Evolutionary conservation across 2,113 vertebrate species (phyloP).

Genomic region (Brachirus orientalis): DNA sequence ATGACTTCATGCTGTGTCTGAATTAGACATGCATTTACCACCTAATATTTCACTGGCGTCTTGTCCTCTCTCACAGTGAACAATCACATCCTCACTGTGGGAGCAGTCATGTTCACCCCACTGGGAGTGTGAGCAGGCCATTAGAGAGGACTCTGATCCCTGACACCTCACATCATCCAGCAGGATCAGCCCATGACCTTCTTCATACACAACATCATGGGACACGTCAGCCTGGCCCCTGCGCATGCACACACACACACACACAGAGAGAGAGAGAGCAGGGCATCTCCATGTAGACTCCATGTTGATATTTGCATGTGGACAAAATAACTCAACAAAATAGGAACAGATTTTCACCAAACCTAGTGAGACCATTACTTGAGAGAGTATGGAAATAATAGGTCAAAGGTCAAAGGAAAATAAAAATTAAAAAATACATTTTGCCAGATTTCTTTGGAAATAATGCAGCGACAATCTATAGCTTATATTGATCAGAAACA

Average conservation of each 20-base stretch:
- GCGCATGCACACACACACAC: conserved; percentile 17
- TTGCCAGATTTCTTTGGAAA: no score
- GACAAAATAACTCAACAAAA: no score
- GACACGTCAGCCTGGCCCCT: conserved; percentile 67
- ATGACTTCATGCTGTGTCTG: no score
- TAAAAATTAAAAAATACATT: no score
- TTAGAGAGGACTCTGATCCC: conserved; percentile 81
- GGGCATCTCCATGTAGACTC: neutral
- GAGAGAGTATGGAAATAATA: no score
- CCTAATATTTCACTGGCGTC: conserved; percentile 33
- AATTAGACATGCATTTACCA: no score
- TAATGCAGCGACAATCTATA: no score
- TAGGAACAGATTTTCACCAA: no score
- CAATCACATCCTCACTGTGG: conserved; percentile 85
- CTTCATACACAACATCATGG: conserved; percentile 68
- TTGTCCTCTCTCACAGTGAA: conserved; percentile 74
- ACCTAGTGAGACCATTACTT: no score
- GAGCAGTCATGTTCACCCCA: conserved; percentile 91
- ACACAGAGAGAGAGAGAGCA: no score
- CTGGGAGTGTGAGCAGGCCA: conserved; percentile 82
- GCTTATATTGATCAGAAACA: no score
- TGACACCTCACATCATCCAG: conserved; percentile 87
- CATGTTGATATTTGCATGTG: neutral
- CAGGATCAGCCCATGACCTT: conserved; percentile 84
- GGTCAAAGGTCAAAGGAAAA: no score